Evolutionary conservation across 1,140 invertebrate genomes (phyloP).

Genomic region (Zeugodacus cucurbitae): DNA sequence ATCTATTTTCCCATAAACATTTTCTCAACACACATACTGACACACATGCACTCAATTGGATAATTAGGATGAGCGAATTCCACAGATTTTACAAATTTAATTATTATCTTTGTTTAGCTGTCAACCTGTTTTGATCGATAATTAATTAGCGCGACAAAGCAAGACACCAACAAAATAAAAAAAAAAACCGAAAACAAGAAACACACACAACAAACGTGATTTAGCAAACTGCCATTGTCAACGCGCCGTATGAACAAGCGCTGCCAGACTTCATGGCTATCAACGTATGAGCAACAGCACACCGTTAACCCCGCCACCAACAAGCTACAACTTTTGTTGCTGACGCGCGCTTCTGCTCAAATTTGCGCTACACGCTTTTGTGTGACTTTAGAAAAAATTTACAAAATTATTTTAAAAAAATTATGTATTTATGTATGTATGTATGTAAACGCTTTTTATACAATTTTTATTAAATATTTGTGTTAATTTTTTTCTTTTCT

Average conservation of each 20-base stretch:
- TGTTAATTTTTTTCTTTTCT: conserved; percentile 39
- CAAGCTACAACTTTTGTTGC: background rate
- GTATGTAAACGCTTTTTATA: background rate
- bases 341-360: background rate
- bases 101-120: conserved; percentile 36
- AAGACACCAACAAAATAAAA: background rate
- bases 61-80: conserved; percentile 16
- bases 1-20: background rate
- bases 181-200: background rate
- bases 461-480: conserved; percentile 38
- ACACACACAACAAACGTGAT: background rate
- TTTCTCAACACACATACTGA: background rate
- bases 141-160: conserved; percentile 29
- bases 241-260: background rate
- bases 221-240: conserved; percentile 15
- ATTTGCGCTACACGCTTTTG: background rate
- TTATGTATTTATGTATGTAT: background rate
- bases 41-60: background rate
- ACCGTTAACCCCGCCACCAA: background rate
- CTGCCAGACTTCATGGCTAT: conserved; percentile 34
- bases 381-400: background rate
- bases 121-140: conserved; percentile 34
- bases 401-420: background rate
- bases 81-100: conserved; percentile 38
- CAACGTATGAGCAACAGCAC: background rate